phyloP scores from a whole-genome alignment of 1,140 invertebrate genomes.

The Teleopsis dalmanni region DNA sequence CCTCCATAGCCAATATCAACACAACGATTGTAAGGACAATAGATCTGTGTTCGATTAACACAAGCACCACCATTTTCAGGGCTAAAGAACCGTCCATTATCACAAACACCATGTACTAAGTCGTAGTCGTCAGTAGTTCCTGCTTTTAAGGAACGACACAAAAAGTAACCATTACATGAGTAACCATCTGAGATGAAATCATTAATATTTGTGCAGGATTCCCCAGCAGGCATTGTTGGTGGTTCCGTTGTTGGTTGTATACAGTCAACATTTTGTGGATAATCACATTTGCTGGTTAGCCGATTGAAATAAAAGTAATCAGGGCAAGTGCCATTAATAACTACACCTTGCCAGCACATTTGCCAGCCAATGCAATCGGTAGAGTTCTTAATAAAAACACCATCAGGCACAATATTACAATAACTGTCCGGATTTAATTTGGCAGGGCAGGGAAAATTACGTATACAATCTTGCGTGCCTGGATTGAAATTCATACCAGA shows the following conservation, averaged over 20 bases:
- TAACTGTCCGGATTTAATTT: constrained; percentile 26
- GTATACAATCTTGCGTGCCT: constrained; percentile 23
- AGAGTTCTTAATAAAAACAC: constrained; percentile 27
- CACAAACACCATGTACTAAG: constrained; percentile 24
- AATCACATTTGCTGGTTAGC: constrained; percentile 21
- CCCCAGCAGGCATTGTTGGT: constrained; percentile 11
- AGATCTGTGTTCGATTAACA: constrained; percentile 22
- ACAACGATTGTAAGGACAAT: constrained; percentile 28
- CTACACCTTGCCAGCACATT: constrained; percentile 25
- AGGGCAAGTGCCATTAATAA: constrained; percentile 26
- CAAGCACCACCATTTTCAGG: constrained; percentile 22
- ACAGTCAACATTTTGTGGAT: constrained; percentile 27
- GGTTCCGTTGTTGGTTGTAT: neutral
- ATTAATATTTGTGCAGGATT: constrained; percentile 18
- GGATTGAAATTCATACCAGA: constrained; percentile 30
- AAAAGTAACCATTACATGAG: constrained; percentile 34
- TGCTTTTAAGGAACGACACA: constrained; percentile 16
- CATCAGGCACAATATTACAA: constrained; percentile 37
- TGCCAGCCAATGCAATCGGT: constrained; percentile 25
- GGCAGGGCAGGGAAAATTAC: constrained; percentile 18
- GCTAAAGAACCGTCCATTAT: constrained; percentile 23
- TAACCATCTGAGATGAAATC: constrained; percentile 25
- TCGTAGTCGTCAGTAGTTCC: constrained; percentile 4
- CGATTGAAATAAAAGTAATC: constrained; percentile 27
- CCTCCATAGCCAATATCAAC: constrained; percentile 21